Percentiles rank a stretch among this genome's conserved stretches.
These are phyloP conservation scores for Keiferia lycopersicella DNA, from an alignment of 2,888 invertebrate species.

Conservation along the genomic window DNA sequence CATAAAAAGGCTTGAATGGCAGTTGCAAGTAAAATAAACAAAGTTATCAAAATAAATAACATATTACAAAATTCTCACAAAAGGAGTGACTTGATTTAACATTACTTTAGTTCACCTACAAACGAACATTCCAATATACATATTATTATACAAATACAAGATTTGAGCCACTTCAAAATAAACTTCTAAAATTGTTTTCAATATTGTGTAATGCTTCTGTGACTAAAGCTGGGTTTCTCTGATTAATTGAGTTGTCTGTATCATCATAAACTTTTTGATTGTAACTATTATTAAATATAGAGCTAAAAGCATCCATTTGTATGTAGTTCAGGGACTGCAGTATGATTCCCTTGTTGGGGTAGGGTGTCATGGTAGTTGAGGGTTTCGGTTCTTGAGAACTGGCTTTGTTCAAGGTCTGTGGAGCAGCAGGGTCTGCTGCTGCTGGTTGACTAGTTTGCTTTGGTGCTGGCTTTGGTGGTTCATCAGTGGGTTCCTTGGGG, in stretches of 20 bases:
- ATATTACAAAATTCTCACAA: slow-evolving; percentile 4
- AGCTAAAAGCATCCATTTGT: slow-evolving; percentile 76
- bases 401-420: slow-evolving; percentile 8
- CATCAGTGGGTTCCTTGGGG: background rate
- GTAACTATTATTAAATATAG: slow-evolving; percentile 52
- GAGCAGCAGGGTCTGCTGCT: slow-evolving; percentile 35
- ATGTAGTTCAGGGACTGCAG: slow-evolving; percentile 74
- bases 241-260: slow-evolving; percentile 36
- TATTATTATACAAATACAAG: slow-evolving; percentile 25
- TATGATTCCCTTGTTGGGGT: slow-evolving; percentile 70
- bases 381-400: background rate
- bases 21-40: slow-evolving; percentile 28
- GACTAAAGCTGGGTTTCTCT: slow-evolving; percentile 59
- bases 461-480: slow-evolving; percentile 31
- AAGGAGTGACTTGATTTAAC: slow-evolving; percentile 6
- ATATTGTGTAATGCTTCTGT: slow-evolving; percentile 65
- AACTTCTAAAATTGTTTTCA: slow-evolving; percentile 72
- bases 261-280: slow-evolving; percentile 34
- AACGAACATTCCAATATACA: slow-evolving; percentile 34
- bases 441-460: slow-evolving; percentile 36
- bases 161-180: slow-evolving; percentile 54
- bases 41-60: slow-evolving; percentile 23
- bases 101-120: slow-evolving; percentile 16
- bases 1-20: slow-evolving; percentile 26
- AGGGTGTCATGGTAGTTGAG: slow-evolving; percentile 45